Evolutionary conservation across 2,797 vertebrate species (phyloP), one percentile per base, ranked within the genome.

Genomic region (Coranthus polyacanthus): DNA sequence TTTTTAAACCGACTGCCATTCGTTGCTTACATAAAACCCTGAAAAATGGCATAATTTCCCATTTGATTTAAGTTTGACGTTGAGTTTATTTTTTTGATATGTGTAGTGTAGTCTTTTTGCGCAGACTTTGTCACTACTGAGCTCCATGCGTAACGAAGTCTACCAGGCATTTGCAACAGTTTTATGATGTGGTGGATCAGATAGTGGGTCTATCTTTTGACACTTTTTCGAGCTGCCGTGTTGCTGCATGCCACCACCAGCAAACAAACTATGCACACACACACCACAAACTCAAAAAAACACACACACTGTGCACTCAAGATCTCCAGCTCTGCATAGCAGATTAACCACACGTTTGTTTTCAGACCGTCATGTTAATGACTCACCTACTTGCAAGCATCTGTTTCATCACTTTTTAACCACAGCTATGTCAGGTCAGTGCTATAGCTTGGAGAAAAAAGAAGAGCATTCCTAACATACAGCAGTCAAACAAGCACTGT

Each of bases 271-370:
- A 32, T 10, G 9, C 29, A 32, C 29, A n/a, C 24, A 55, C 15
- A 32, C 44, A 53, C 43, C 29, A 21, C 18, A 12, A 45, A 45
- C 18, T 3, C 12, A 11, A 16, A 54, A 39, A 8, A n/a, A 15
- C 12, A 52, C 43, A 60, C n/a, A 47, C 37, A 45, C 18, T 15
- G 21, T 24, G 24, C 16, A 45, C 18, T 38, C 15, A 39, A 54
- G 20, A 54, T 61, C 39, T 65, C 22, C 49, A 22, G 4, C 24
- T 51, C 50, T 47, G 29, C 41, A 3, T 26, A 36, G 46, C 24
- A 69, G 9, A 58, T 67, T 22, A 81, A 74, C 69, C 71, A 44
- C 74, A 78, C n/a, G n/a, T 68, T 78, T 57, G 42, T 64, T 46
- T 51, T 51, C 38, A 37, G 21, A 18, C 54, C 59, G 43, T 56